Evolutionary conservation across 2,113 vertebrate species (phyloP).

Genomic region (Rhinichthys klamathensis): DNA sequence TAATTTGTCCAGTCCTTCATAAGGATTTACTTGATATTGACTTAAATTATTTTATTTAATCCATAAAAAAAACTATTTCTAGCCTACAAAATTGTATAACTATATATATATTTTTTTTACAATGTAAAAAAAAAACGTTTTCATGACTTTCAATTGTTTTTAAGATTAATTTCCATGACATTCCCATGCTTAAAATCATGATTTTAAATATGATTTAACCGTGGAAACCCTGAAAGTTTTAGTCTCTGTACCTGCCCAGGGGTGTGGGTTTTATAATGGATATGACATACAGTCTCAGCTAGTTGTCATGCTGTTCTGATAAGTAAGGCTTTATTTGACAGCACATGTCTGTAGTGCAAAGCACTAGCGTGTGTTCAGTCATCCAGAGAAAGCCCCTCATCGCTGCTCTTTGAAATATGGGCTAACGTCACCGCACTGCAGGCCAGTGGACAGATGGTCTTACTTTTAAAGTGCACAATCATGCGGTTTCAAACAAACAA

Average conservation of each 20-base stretch:
- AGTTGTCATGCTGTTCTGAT: conserved; percentile 24
- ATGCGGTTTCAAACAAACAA: background rate
- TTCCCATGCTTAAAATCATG: background rate
- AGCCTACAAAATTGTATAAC: background rate
- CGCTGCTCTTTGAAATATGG: conserved; percentile 60
- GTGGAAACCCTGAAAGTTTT: background rate
- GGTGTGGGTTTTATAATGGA: background rate
- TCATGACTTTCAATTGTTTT: no score
- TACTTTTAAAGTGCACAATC: conserved; percentile 55
- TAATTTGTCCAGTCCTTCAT: background rate
- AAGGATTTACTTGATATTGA: background rate
- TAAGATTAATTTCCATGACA: background rate
- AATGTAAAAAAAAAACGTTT: no score
- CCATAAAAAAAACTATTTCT: background rate
- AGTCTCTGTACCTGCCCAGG: background rate
- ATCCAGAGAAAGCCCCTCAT: conserved; percentile 47
- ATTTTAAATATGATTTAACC: background rate
- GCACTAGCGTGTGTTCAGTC: conserved; percentile 21
- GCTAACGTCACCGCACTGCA: conserved; percentile 64
- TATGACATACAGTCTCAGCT: conserved; percentile 2
- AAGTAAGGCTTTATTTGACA: conserved; percentile 30
- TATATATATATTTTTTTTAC: no score
- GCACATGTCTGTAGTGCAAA: background rate
- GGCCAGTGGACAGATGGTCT: conserved; percentile 63
- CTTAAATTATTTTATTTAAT: background rate